These are phyloP conservation scores for Thripadectes ignobilis DNA, from an alignment of 2,797 vertebrate species.

Conservation along the genomic window DNA sequence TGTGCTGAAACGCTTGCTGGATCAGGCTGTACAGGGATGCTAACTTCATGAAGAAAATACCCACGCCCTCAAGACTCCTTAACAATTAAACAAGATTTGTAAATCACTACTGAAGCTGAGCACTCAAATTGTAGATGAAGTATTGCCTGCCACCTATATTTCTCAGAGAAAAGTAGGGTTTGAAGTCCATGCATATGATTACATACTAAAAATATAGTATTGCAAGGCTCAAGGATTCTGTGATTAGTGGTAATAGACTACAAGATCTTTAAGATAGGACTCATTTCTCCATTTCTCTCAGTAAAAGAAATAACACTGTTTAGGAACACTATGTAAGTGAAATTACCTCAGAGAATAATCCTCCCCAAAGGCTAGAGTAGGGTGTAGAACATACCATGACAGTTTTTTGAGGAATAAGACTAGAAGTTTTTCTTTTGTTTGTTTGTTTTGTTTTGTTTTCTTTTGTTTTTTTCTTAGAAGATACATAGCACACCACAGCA, in stretches of 20 bases:
- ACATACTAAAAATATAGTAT: not conserved
- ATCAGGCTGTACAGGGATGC: not conserved
- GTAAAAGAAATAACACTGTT: not conserved
- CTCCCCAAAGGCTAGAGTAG: not conserved
- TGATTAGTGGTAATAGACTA: not conserved
- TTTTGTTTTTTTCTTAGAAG: not conserved
- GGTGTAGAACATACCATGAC: not conserved
- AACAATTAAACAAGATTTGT: not conserved
- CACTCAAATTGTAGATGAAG: not conserved
- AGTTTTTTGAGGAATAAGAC: not conserved
- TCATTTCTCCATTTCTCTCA: not conserved
- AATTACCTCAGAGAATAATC: not conserved
- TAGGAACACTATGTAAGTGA: not conserved
- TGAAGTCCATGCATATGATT: not conserved
- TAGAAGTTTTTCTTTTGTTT: rapidly evolving
- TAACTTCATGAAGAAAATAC: not conserved
- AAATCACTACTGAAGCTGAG: not conserved
- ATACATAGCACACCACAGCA: not conserved
- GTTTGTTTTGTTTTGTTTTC: no score
- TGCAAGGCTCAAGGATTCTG: not conserved
- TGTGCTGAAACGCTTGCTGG: not conserved
- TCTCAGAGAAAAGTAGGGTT: not conserved
- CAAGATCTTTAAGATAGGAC: not conserved
- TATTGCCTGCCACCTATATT: not conserved
- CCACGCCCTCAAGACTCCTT: not conserved